Conservation (phyloP, 2,888 invertebrate genomes). For the Orthonevra nobilis region DNA sequence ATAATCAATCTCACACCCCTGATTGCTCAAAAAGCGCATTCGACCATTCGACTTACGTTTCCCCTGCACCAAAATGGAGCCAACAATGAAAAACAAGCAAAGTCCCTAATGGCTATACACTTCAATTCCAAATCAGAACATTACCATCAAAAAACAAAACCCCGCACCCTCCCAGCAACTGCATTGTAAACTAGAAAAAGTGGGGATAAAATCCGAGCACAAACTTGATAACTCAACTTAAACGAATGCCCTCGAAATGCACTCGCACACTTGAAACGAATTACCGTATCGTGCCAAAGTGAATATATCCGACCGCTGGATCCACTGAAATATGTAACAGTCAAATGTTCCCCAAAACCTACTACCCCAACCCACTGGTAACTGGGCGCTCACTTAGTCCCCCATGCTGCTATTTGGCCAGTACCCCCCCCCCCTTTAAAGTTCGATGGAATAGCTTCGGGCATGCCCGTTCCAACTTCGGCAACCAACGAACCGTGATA, state of each 20-base stretch:
- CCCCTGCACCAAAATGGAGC: conserved; percentile 12
- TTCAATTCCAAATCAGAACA: conserved; percentile 53
- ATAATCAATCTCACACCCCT: conserved; percentile 33
- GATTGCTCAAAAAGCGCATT: conserved; percentile 45
- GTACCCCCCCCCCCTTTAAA: conserved; percentile 4
- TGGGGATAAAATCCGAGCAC: no score
- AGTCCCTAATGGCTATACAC: conserved; percentile 43
- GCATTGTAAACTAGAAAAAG: no score
- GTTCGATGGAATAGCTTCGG: conserved; percentile 35
- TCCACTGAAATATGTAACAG: conserved; percentile 53
- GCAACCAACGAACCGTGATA: not conserved
- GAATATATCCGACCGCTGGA: conserved; percentile 57
- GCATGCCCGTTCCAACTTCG: conserved; percentile 35
- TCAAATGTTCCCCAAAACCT: conserved; percentile 8
- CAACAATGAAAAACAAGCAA: conserved; percentile 47
- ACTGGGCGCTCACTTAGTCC: not conserved
- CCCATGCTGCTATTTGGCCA: no score
- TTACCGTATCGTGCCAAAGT: conserved; percentile 58
- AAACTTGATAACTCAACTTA: conserved; percentile 66
- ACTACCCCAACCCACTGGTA: not conserved
- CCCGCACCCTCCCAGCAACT: no score
- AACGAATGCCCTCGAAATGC: conserved; percentile 52
- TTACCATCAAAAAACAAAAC: conserved; percentile 55
- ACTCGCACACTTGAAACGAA: conserved; percentile 58
- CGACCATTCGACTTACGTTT: conserved; percentile 33